Evolutionary conservation across 2,888 invertebrate genomes (phyloP).

Genomic region (Tetrapedia diversipes): DNA sequence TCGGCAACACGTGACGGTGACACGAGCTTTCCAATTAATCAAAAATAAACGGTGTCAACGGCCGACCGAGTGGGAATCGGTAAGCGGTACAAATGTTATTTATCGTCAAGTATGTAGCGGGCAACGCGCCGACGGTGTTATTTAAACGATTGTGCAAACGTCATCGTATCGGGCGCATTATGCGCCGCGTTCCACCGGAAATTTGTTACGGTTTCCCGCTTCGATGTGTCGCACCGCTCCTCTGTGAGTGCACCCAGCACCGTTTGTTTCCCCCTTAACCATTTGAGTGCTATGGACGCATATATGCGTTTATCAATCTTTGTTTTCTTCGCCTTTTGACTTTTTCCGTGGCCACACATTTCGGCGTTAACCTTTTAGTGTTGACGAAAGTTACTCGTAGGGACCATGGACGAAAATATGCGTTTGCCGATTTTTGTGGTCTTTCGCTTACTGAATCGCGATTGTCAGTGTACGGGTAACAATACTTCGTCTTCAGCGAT

Average conservation of each 20-base stretch:
- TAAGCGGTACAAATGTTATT: conserved; percentile 73
- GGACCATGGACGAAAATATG: no score
- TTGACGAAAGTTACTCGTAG: no score
- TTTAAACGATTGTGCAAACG: conserved; percentile 64
- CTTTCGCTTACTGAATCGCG: no score
- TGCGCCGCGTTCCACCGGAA: conserved; percentile 33
- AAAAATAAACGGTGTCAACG: conserved; percentile 71
- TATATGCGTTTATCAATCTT: no score
- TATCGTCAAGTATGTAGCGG: conserved; percentile 67
- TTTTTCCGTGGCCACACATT: no score
- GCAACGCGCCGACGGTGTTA: conserved; percentile 46
- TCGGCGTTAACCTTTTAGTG: no score
- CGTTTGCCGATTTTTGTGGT: no score
- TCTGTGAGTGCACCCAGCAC: background rate
- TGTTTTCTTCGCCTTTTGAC: no score
- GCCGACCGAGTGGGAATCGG: conserved; percentile 56
- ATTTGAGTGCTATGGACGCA: no score
- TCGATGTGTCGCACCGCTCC: background rate
- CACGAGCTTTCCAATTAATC: conserved; percentile 72
- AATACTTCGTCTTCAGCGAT: no score
- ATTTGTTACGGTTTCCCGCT: conserved; percentile 41
- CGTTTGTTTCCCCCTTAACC: conserved; percentile 48
- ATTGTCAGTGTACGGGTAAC: no score
- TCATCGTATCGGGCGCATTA: conserved; percentile 58
- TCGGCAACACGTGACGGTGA: conserved; percentile 65